Percentiles rank a stretch among this genome's conserved stretches.
Evolutionary conservation across 2,888 invertebrate genomes (phyloP).

Genomic region (Agrenia bidenticulata): DNA sequence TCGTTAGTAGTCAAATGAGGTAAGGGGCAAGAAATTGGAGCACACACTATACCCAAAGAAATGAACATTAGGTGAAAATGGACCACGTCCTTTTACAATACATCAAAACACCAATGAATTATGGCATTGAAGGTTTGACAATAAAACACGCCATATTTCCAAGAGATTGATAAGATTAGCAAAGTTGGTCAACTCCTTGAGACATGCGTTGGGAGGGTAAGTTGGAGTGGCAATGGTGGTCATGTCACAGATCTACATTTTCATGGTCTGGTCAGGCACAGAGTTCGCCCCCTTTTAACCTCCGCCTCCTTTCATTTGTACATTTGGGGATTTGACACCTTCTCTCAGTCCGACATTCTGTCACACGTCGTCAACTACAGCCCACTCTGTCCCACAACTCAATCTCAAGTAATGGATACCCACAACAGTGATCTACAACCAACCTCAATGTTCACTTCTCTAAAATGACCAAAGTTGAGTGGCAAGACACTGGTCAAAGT

Average conservation of each 20-base stretch:
- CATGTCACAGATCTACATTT: no score
- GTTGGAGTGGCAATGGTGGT: not conserved
- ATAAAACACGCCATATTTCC: constrained; percentile 5
- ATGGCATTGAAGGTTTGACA: not conserved
- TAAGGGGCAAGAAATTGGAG: not conserved
- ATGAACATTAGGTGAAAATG: not conserved
- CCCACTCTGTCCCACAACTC: not conserved
- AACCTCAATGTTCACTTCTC: not conserved
- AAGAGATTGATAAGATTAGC: not conserved
- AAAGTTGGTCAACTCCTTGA: constrained; percentile 17
- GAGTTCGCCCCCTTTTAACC: no score
- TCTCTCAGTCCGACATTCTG: constrained; percentile 10
- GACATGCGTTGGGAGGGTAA: constrained; percentile 15
- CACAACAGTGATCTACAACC: not conserved
- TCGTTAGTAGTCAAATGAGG: not conserved
- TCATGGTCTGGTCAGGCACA: no score
- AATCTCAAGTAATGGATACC: not conserved
- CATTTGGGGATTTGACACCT: not conserved
- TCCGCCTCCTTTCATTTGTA: not conserved
- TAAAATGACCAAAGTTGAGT: not conserved
- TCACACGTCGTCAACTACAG: constrained; percentile 8
- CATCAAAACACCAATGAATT: not conserved
- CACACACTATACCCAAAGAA: not conserved
- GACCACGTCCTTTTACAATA: not conserved
- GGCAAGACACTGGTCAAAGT: constrained; percentile 16